Base-by-base conservation (phyloP, 2,113 vertebrate genomes). In the Polyodon spathula region DNA sequence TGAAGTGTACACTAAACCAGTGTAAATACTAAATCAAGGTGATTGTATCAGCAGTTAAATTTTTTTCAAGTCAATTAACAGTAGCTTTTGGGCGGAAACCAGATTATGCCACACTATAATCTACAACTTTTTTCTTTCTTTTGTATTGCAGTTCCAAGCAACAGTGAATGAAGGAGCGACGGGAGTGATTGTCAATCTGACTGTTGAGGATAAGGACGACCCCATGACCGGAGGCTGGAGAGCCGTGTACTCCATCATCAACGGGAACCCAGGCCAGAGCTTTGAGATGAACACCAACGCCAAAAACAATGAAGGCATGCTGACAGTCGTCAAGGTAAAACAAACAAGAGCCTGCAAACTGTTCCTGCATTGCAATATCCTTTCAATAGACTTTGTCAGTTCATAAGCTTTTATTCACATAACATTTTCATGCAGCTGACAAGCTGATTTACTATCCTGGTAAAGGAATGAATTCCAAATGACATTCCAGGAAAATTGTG, bases 231-330 rank as follows among this genome's bases (percentile, higher is more conserved):
- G 90, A 1, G 94, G 94, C 0, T 94, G 95, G 91, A 88, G 89
- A 68, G 94, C 94, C 0, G 82, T 90, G 11, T 99, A 97, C 71
- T 95, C 92, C 53, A 97, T 99, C 74, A 92, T 97, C 63, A 95
- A 90, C 0, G 95, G 95, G 44, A 97, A 99, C 71, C 90, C 90
- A 0, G 88, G 82, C 3, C 90, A 90, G 74, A 96, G 91, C 66
- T 98, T 99, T 6, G 87, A 95, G 68, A 90, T 99, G 65, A 90
- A 92, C 54, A 98, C 95, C 62, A 97, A 99, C 69, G 90, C 90
- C 0, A 88, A 94, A 70, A 97, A 91, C 63, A 99, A 99, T 0
- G 95, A 99, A 71, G 96, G 96, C 40, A 97, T 99, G 94, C 83
- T 99, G 8, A 93, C 90, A 0, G 93, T 98, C 0, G 82, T 97